Base-by-base conservation (phyloP, 1,140 invertebrate species). In the Aphelinus atriplicis region DNA sequence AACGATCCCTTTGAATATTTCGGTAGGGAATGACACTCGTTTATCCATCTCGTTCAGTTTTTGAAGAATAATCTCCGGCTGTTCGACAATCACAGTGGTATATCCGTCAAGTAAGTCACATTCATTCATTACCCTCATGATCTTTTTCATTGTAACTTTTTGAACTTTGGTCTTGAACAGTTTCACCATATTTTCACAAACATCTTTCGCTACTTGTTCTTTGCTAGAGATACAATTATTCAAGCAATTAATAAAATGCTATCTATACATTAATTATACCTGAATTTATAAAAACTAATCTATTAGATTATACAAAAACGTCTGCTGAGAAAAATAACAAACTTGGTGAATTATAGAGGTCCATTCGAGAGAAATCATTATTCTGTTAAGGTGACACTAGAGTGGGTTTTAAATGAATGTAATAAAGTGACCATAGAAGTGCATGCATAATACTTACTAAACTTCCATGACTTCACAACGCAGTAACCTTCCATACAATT, bases 401-500 rank as follows among this genome's bases (percentile, higher is more conserved):
- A 26, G 26, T 26, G 26, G 26, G 26, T 26, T 26, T 26, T 26
- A 26, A 26, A 26, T 26, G 26, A 26, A 26, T 26, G 26, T 26
- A 26, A 26, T 26, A 26, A 26, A 26, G 26, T 26, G 26, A 26
- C 26, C 26, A 26, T 26, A 26, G 26, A 26, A 26, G 26, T 26
- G 26, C 26, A 26, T 26, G 26, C 51, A 4, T 53, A 6, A 6
- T 63, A 71, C 69, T 71, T 4, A 71, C 69, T 71, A 53, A 71
- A 71, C 50, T 63, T 71, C 69, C 2, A 71, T 46, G n/a, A 71
- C 26, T 63, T 71, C 69, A 9, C 69, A 71, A 5, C 60, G 58
- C 45, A 7, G 47, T 3, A 55, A 7, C 46, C n/a, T 63, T 5
- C 2, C 2, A 2, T 2, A 50, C 6, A 9, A 53, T 6, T 53